Evolutionary conservation across 2,888 invertebrate genomes (phyloP), one percentile per base, ranked within the genome.

Genomic region (Plagodis dolabraria): DNA sequence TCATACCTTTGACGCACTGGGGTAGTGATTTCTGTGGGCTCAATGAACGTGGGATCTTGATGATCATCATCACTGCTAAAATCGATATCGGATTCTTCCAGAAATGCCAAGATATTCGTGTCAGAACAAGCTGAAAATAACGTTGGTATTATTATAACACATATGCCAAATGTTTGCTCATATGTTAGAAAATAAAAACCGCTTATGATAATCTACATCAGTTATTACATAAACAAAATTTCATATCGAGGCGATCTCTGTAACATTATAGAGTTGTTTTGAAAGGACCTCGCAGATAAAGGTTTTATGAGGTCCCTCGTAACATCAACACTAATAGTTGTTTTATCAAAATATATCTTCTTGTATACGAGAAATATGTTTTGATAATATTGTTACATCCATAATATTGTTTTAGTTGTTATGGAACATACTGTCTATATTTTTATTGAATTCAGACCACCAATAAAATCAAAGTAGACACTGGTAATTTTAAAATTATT

Each of bases 231-330:
- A 11, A 51, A 59, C 53, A 59, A 49, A 40, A 54, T 59, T 59
- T 59, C 59, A 36, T 62, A 62, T 62, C 62, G 33, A 40, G 51
- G 43, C 11, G 43, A 62, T 62, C 53, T 62, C 43, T 33, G 11
- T n/a, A 47, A 44, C 33, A 34, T 49, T 53, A 54, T 38, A 50
- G 44, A 53, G 58, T 36, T 48, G 57, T 35, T 56, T 45, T 47
- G 49, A 48, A 47, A 47, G 50, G 52, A 52, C 47, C 45, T 60
- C 43, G 12, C 43, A 56, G 55, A 58, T 58, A 63, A 59, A 53
- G 50, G 59, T 48, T 50, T 56, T 55, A 63, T 53, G 47, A 11
- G 42, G 42, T 8, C 49, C 55, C 52, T 63, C 55, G 52, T 56
- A 59, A 63, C 50, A 48, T 47, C 47, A 56, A 48, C 54, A 47